These are phyloP conservation scores for Diachasma alloeum DNA, from an alignment of 1,140 invertebrate genomes.

Conservation along the genomic window DNA sequence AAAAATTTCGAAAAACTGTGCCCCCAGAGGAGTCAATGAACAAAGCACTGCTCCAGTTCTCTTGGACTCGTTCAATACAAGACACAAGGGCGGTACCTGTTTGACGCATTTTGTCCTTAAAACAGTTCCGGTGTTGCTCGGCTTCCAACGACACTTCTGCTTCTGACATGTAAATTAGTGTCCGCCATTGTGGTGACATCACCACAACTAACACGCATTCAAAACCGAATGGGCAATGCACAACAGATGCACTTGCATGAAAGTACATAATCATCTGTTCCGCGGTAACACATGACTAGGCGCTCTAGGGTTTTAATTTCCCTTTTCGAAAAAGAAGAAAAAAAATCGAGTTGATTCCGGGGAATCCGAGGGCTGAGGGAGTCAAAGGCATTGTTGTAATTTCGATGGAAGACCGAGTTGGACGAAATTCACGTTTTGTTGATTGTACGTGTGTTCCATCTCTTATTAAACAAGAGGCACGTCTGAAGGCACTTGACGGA, in stretches of 20 bases:
- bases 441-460: conserved; percentile 5
- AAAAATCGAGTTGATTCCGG: background rate
- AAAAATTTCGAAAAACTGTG: too few species aligned
- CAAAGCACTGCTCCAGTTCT: background rate
- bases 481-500: conserved; percentile 57
- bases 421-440: conserved; percentile 1
- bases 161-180: conserved; percentile 66
- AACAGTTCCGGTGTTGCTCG: conserved; percentile 42
- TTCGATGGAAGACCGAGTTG: background rate
- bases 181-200: conserved; percentile 66
- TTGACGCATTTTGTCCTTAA: conserved; percentile 63
- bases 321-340: too few species aligned
- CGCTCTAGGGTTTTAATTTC: background rate
- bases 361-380: background rate
- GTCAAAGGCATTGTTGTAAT: background rate
- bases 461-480: conserved; percentile 47
- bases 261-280: background rate
- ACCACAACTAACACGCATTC: conserved; percentile 64
- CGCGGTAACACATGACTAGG: background rate
- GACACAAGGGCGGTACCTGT: conserved; percentile 41
- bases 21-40: too few species aligned
- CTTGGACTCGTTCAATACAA: background rate
- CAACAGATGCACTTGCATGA: conserved; percentile 11
- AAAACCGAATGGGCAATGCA: conserved; percentile 37
- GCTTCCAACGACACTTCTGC: conserved; percentile 49